Conservation (phyloP, 2,797 vertebrate genomes). For the Bryconaethiops microstoma region DNA sequence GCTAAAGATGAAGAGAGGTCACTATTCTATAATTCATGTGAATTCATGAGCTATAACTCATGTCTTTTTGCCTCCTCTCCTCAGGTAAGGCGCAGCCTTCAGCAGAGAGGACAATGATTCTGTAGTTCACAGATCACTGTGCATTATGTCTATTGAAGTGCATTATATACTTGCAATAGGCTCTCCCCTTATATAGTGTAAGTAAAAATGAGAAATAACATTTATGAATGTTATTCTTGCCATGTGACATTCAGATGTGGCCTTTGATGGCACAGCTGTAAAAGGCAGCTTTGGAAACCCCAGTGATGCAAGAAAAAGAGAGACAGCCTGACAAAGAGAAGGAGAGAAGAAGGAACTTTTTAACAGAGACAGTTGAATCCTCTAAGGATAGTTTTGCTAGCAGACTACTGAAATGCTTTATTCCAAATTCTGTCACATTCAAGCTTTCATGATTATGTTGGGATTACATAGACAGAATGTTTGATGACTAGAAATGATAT, state of each 20-base stretch:
- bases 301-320: neutral
- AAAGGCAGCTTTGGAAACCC: neutral
- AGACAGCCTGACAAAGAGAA: neutral
- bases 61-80: conserved; percentile 26
- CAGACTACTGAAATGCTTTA: neutral
- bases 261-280: neutral
- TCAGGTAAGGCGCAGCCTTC: conserved; percentile 47
- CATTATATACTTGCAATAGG: conserved; percentile 29
- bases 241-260: neutral
- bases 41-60: conserved; percentile 54
- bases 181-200: conserved; percentile 22
- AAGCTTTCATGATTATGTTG: neutral
- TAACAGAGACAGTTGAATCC: neutral
- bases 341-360: neutral
- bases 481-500: neutral
- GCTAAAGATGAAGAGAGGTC: conserved; percentile 38
- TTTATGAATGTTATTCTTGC: conserved; percentile 3
- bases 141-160: conserved; percentile 18
- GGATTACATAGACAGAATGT: neutral
- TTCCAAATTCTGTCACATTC: neutral
- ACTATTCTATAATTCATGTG: conserved; percentile 53
- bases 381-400: neutral
- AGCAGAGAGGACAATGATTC: conserved; percentile 20
- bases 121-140: conserved; percentile 17
- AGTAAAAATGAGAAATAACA: conserved; percentile 5